Evolutionary conservation across 2,888 invertebrate genomes (phyloP).

Genomic region (Nephrotoma appendiculata): DNA sequence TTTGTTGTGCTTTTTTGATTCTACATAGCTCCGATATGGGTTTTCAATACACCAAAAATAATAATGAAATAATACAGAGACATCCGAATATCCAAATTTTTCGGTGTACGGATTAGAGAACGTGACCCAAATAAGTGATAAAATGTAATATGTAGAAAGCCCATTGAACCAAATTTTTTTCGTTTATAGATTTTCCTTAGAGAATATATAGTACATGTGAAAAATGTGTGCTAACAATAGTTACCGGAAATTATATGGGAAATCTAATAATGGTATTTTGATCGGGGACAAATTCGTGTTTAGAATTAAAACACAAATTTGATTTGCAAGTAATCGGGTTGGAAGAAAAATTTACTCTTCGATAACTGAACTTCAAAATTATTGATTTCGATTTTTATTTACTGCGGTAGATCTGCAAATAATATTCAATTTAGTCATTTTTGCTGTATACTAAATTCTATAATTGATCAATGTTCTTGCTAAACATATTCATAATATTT

Average conservation of each 20-base stretch:
- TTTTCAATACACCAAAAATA: too few relatives aligned
- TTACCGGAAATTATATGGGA: not conserved
- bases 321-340: not conserved
- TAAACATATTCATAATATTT: not conserved
- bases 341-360: not conserved
- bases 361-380: not conserved
- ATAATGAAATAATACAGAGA: not conserved
- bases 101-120: not conserved
- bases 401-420: not conserved
- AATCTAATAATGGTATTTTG: not conserved
- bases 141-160: not conserved
- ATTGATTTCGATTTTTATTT: not conserved
- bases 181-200: not conserved
- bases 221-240: not conserved
- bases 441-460: not conserved
- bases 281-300: too few relatives aligned
- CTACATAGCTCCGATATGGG: not conserved
- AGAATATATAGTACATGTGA: not conserved
- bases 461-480: not conserved
- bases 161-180: not conserved
- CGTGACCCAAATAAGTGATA: not conserved
- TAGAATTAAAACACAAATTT: too few relatives aligned
- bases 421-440: not conserved
- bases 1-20: not conserved
- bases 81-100: not conserved